phyloP scores from a whole-genome alignment of 2,888 invertebrate genomes.

The Palloptera scutellata region DNA sequence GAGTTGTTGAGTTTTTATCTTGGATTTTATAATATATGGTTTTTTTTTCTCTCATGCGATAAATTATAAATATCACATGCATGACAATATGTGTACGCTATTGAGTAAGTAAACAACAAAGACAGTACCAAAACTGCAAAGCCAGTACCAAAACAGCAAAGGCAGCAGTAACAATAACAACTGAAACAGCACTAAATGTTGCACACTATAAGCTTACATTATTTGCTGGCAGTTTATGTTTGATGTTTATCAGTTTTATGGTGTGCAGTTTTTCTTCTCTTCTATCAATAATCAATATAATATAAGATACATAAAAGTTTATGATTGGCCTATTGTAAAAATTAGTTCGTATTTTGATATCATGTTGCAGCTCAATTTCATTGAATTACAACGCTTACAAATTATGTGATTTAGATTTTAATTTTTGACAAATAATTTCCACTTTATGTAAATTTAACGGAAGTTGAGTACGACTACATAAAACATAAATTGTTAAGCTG shows the following conservation, averaged over 20 bases:
- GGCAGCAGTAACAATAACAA: slow-evolving; percentile 3
- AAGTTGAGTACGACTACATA: too few relatives aligned
- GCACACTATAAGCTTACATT: not conserved
- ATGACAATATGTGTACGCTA: slow-evolving; percentile 27
- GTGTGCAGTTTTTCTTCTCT: too few relatives aligned
- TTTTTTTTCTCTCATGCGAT: slow-evolving; percentile 32
- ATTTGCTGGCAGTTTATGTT: slow-evolving; percentile 5
- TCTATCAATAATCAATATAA: slow-evolving; percentile 23
- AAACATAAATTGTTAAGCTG: too few relatives aligned
- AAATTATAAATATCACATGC: slow-evolving; percentile 40
- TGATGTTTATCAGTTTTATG: too few relatives aligned
- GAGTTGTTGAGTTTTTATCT: slow-evolving; percentile 39
- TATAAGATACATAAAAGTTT: slow-evolving; percentile 19
- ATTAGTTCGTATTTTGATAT: too few relatives aligned
- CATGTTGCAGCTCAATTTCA: too few relatives aligned
- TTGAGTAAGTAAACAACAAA: slow-evolving; percentile 28
- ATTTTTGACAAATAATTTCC: too few relatives aligned
- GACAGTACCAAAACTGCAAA: not conserved
- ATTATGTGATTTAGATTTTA: too few relatives aligned
- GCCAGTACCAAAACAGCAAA: not conserved
- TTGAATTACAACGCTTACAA: too few relatives aligned
- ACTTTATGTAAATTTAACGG: too few relatives aligned
- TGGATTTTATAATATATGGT: slow-evolving; percentile 4
- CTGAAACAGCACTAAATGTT: not conserved
- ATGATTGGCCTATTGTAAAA: slow-evolving; percentile 10